These are phyloP conservation scores for Pseudochirops corinnae DNA, from an alignment of 2,797 vertebrate species.

Conservation along the genomic window DNA sequence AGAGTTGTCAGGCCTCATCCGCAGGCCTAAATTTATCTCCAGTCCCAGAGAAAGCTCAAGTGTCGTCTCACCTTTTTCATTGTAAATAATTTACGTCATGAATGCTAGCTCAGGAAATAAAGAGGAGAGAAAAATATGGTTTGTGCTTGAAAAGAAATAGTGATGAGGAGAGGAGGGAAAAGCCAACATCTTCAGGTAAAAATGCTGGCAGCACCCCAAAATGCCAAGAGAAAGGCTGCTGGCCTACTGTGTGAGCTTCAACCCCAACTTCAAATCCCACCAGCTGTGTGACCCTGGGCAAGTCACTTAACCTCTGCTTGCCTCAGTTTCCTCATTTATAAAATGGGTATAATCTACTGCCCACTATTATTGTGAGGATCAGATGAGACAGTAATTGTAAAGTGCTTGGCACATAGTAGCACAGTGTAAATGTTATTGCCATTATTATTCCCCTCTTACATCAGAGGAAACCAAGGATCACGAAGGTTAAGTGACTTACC, in stretches of 20 bases:
- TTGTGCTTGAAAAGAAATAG: conserved; percentile 61
- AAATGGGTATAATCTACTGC: neutral
- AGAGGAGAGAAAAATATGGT: conserved; percentile 70
- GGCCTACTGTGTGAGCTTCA: conserved; percentile 1
- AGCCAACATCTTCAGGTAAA: conserved; percentile 65
- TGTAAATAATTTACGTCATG: conserved; percentile 76
- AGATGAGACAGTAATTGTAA: neutral
- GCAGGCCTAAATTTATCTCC: conserved; percentile 60
- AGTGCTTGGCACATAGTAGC: neutral
- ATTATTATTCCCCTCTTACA: neutral
- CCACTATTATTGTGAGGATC: neutral
- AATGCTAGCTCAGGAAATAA: conserved; percentile 76
- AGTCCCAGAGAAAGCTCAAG: conserved; percentile 61
- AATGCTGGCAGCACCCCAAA: neutral
- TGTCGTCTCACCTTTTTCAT: conserved; percentile 73
- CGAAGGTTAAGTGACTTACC: neutral
- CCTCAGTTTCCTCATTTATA: neutral
- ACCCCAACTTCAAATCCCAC: neutral
- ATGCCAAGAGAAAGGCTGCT: conserved; percentile 45
- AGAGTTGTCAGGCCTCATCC: neutral
- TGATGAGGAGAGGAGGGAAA: conserved; percentile 58
- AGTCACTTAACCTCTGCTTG: neutral
- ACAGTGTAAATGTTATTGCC: neutral
- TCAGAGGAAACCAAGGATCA: neutral
- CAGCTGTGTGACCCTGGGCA: neutral